Conservation (phyloP, 1,140 invertebrate genomes). For the Apolygus lucorum region DNA sequence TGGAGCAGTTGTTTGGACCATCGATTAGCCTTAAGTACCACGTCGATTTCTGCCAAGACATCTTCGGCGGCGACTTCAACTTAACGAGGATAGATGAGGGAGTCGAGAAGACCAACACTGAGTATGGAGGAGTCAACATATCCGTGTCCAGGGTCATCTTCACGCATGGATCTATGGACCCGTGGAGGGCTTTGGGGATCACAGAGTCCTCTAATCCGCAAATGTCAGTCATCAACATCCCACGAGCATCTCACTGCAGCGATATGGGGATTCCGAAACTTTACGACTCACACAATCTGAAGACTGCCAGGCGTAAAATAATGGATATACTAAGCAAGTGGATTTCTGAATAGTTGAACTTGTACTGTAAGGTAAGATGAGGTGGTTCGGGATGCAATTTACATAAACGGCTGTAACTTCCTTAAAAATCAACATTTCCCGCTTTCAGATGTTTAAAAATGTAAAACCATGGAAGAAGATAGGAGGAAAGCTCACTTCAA, state of each 20-base stretch:
- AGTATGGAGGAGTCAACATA: conserved; percentile 68
- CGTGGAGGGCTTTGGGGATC: conserved; percentile 81
- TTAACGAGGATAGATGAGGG: conserved; percentile 48
- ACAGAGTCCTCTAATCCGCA: conserved; percentile 44
- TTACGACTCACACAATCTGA: neutral
- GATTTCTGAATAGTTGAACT: too few relatives aligned
- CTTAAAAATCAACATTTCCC: too few relatives aligned
- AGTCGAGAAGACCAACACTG: conserved; percentile 61
- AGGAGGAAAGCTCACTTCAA: too few relatives aligned
- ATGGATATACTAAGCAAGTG: too few relatives aligned
- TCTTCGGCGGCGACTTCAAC: conserved; percentile 60
- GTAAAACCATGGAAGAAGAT: too few relatives aligned
- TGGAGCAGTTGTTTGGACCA: neutral
- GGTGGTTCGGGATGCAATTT: too few relatives aligned
- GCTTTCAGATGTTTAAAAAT: too few relatives aligned
- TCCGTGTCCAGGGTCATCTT: conserved; percentile 68
- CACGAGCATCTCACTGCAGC: conserved; percentile 35
- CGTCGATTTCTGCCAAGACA: conserved; percentile 41
- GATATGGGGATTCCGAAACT: too few relatives aligned
- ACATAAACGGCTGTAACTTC: too few relatives aligned
- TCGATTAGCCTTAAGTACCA: neutral
- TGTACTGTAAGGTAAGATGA: too few relatives aligned
- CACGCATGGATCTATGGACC: conserved; percentile 84
- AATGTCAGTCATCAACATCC: conserved; percentile 47
- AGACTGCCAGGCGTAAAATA: too few relatives aligned